phyloP scores from a whole-genome alignment of 2,797 vertebrate genomes.

The Lateolabrax maculatus region DNA sequence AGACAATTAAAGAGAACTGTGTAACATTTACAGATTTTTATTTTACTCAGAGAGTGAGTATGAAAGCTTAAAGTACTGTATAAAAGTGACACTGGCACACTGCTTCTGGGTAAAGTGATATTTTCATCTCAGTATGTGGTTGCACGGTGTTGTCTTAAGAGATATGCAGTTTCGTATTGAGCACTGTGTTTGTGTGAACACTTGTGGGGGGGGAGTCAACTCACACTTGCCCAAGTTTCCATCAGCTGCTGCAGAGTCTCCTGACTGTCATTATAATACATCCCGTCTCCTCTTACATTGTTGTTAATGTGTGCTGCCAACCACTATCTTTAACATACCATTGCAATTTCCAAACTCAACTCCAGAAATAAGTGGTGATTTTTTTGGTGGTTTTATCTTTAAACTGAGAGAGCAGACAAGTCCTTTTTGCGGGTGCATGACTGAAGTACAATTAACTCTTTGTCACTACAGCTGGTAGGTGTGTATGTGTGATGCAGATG shows the following conservation, averaged over 20 bases:
- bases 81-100: background rate
- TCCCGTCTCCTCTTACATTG: constrained; percentile 67
- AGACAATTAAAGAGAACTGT: background rate
- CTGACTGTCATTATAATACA: constrained; percentile 60
- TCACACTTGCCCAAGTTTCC: constrained; percentile 69
- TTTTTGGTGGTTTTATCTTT: constrained; percentile 1
- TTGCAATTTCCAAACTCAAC: constrained; percentile 10
- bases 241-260: constrained; percentile 70
- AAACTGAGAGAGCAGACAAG: background rate
- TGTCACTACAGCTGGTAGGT: background rate
- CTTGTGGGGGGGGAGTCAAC: constrained; percentile 26
- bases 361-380: rapidly evolving
- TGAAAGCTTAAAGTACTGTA: background rate
- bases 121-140: background rate
- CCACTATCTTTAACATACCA: constrained; percentile 22
- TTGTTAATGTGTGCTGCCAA: constrained; percentile 24
- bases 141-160: background rate
- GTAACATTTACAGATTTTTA: background rate
- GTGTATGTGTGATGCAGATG: constrained; percentile 22
- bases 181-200: constrained; percentile 35
- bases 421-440: background rate
- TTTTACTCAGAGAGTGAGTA: background rate
- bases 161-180: constrained; percentile 36
- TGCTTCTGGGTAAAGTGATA: background rate
- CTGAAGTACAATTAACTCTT: background rate